Evolutionary conservation across 2,113 vertebrate species (phyloP), one percentile per base, ranked within the genome.

Genomic region (Myanophis thanlyinensis): DNA sequence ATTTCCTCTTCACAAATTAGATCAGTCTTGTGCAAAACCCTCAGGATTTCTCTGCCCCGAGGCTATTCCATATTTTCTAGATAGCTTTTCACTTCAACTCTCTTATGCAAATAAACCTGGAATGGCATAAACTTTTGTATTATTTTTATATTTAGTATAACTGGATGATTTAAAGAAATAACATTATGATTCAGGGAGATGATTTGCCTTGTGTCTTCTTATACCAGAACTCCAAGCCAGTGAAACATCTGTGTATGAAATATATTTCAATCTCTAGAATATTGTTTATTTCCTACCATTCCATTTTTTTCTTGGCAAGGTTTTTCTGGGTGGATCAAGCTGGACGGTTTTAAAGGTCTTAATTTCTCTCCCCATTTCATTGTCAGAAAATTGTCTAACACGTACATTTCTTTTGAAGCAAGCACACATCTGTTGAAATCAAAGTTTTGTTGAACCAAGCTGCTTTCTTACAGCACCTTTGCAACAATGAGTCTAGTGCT

Each of bases 261-360:
- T 89, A 86, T 62, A 94, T 95, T 95, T 94, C 96, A 59, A 59
- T 94, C 84, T 94, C 80, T 95, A 93, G 93, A 96, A 97, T 95
- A 94, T 80, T 93, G 96, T 94, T 97, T 95, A 93, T 96, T 96
- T 92, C 52, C 67, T 59, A 85, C 30, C 46, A 49, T 85, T 85
- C 46, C 90, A 35, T 48, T 90, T 84, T 84, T 89, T 49, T 92
- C 88, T 85, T 92, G 92, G 88, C 73, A 3, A 52, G 12, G 47
- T 49, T 46, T 46, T 46, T 59, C 40, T 89, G 73, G 92, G 67
- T 85, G 88, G 92, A 89, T 89, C 51, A 30, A 20, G 44, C 73
- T 89, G 73, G n/a, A 59, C 3, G 13, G 44, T 49, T 85, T 92
- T 15, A 40, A 49, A 51, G 23, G n/a, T 44, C 23, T 27, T 84